These are phyloP conservation scores for Strigamia transsilvanica DNA, from an alignment of 2,888 invertebrate genomes.

Conservation along the genomic window DNA sequence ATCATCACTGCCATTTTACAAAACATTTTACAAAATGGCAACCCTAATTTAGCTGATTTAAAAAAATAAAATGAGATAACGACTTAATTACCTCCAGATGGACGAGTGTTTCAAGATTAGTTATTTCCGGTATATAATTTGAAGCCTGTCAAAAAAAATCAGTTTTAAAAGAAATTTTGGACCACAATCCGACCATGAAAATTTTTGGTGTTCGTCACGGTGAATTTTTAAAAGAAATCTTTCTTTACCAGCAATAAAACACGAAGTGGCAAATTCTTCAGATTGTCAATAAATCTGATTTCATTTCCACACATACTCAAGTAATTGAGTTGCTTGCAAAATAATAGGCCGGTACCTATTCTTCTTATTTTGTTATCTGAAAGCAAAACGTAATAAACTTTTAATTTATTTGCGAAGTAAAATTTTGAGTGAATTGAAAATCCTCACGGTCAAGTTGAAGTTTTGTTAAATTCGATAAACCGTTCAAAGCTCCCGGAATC, in stretches of 20 bases:
- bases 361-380: slow-evolving; percentile 33
- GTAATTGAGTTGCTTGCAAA: background rate
- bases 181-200: too few relatives aligned
- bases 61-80: background rate
- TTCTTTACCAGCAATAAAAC: slow-evolving; percentile 9
- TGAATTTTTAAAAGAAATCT: slow-evolving; percentile 11
- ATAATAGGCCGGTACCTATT: background rate
- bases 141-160: background rate
- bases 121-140: slow-evolving; percentile 28
- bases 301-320: background rate
- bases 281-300: slow-evolving; percentile 11
- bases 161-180: slow-evolving; percentile 6
- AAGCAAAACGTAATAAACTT: background rate
- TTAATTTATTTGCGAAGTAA: background rate
- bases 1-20: too few relatives aligned
- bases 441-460: slow-evolving; percentile 17
- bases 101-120: background rate
- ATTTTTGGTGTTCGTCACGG: too few relatives aligned
- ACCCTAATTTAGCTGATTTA: background rate
- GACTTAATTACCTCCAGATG: slow-evolving; percentile 3
- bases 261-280: background rate
- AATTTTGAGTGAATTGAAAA: background rate
- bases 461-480: background rate
- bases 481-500: slow-evolving; percentile 14
- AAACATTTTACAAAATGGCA: too few relatives aligned